Percentiles rank a stretch among this genome's conserved stretches.
These are phyloP conservation scores for Melanotaenia trifasciata DNA, from an alignment of 2,797 vertebrate species.

Conservation along the genomic window DNA sequence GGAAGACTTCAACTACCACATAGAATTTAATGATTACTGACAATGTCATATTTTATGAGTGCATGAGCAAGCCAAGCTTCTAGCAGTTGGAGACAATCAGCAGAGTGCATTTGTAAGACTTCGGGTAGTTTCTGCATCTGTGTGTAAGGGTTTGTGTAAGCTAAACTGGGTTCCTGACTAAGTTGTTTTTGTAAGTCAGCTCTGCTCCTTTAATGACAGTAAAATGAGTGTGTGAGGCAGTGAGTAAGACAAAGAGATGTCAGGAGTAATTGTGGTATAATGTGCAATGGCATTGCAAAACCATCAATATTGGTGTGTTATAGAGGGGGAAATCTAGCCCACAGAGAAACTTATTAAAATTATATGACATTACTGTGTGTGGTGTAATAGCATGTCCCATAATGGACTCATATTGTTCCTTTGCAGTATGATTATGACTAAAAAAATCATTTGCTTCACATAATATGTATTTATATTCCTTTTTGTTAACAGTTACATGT, in stretches of 20 bases:
- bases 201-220: conserved; percentile 39
- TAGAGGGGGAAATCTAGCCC: conserved; percentile 33
- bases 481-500: conserved; percentile 9
- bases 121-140: neutral
- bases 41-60: conserved; percentile 48
- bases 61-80: conserved; percentile 18
- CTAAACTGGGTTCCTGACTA: conserved; percentile 46
- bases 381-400: conserved; percentile 25
- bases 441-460: conserved; percentile 20
- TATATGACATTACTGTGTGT: conserved; percentile 31
- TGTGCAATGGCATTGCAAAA: conserved; percentile 55
- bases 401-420: conserved; percentile 33
- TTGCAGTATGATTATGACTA: conserved; percentile 20
- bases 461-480: conserved; percentile 14
- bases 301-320: conserved; percentile 49
- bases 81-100: conserved; percentile 16
- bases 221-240: conserved; percentile 14
- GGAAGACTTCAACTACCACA: conserved; percentile 44
- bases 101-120: conserved; percentile 3
- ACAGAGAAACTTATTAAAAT: conserved; percentile 46
- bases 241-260: neutral
- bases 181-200: conserved; percentile 48
- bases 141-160: conserved; percentile 9
- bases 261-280: conserved; percentile 4
- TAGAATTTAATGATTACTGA: conserved; percentile 55